A percentile compares a stretch with the other conserved stretches of the same genome.
phyloP scores from a whole-genome alignment of 2,888 invertebrate genomes.

The Eupithecia exiguata region DNA sequence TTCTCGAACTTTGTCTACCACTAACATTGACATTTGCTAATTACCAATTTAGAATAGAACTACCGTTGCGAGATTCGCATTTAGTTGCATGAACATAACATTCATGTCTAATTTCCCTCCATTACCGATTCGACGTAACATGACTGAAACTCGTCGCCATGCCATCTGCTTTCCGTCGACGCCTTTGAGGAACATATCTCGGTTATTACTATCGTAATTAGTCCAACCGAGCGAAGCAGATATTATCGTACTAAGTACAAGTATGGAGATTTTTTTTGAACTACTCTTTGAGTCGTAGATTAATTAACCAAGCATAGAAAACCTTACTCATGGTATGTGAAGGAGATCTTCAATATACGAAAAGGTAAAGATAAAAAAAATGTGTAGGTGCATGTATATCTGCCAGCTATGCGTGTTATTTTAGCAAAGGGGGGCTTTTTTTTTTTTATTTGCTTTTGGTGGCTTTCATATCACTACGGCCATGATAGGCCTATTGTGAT shows the following conservation, averaged over 20 bases:
- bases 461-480: too few relatives aligned
- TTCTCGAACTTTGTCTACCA: conserved; percentile 2
- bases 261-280: conserved; percentile 5
- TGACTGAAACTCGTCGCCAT: conserved; percentile 48
- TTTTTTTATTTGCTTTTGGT: too few relatives aligned
- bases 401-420: too few relatives aligned
- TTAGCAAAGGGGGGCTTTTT: too few relatives aligned
- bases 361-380: too few relatives aligned
- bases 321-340: background rate
- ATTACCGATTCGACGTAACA: conserved; percentile 36
- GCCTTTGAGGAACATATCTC: conserved; percentile 56
- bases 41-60: conserved; percentile 14
- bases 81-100: conserved; percentile 59
- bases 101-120: conserved; percentile 63
- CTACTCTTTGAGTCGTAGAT: background rate
- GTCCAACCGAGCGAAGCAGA: conserved; percentile 19
- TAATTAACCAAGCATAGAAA: background rate
- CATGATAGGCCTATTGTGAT: too few relatives aligned
- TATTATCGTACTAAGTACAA: background rate
- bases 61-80: conserved; percentile 51
- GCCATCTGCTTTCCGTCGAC: conserved; percentile 68
- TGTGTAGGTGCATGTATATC: too few relatives aligned
- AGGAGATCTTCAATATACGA: too few relatives aligned
- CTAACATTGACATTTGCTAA: conserved; percentile 19
- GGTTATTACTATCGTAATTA: conserved; percentile 55